Evolutionary conservation across 2,888 invertebrate species (phyloP), one percentile per base, ranked within the genome.

Genomic region (Odontocolon sp.): DNA sequence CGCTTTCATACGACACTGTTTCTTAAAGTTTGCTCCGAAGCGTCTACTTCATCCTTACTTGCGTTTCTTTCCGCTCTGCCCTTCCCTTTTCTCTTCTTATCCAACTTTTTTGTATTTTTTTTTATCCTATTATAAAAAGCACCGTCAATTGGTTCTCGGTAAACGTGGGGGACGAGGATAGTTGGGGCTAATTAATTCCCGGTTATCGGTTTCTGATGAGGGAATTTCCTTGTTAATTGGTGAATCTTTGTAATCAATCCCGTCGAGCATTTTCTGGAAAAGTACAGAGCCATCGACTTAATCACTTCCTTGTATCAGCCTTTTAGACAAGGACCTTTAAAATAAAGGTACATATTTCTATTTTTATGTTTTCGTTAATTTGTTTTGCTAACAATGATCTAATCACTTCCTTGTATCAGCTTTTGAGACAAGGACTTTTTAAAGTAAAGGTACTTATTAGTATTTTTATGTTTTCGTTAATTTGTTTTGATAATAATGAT

Each of bases 191-290:
- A 72, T 72, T 64, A 57, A 56, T 57, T 72, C 71, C 50, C 36
- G 64, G 47, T 70, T 63, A 70, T 70, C 54, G 42, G 61, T 54
- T 54, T 52, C 40, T 70, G 70, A 70, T 70, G 54, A 70, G 54
- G 54, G 45, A 70, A 70, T 70, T 63, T 63, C 36, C 70, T 57
- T 57, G 64, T 64, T 72, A 72, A 64, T 72, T 72, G 56, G 64
- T 40, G 57, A 56, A 50, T 56, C 31, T 47, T 21, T 5, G 47
- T 31, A 52, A 47, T 59, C 59, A 40, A 40, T 50, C 40, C 61
- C 42, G 42, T 61, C 26, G 26, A 38, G 26, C 14, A 45, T 45
- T n/a, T 23, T 31, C 5, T 14, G 40, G 18, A 18, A 11, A 11
- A 56, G 31, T 11, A 8, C 14, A 14, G 9, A 8, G 5, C 14